phyloP scores from a whole-genome alignment of 2,888 invertebrate genomes.

The Elysia crispata region DNA sequence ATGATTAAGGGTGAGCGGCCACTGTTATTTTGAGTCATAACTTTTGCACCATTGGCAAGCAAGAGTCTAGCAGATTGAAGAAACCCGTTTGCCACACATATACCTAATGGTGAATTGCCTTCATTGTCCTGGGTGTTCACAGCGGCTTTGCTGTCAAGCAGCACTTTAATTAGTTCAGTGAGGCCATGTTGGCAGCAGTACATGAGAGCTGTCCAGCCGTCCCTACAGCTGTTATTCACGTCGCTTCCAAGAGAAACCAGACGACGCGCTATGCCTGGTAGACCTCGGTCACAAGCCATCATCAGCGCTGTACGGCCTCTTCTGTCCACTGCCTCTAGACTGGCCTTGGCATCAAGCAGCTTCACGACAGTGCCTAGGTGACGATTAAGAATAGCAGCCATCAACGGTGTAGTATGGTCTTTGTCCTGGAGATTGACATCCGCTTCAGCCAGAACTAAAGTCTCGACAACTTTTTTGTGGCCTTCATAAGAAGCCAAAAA shows the following conservation, averaged over 20 bases:
- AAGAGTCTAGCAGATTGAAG: constrained; percentile 57
- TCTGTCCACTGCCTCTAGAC: constrained; percentile 60
- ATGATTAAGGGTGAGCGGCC: constrained; percentile 47
- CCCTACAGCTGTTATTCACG: constrained; percentile 51
- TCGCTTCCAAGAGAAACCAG: constrained; percentile 51
- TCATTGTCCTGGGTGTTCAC: constrained; percentile 36
- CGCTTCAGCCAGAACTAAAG: constrained; percentile 38
- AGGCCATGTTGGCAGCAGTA: constrained; percentile 40
- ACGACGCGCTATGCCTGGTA: constrained; percentile 49
- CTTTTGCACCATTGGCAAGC: constrained; percentile 59
- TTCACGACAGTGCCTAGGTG: constrained; percentile 11
- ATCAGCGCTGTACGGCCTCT: constrained; percentile 62
- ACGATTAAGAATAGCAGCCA: constrained; percentile 38
- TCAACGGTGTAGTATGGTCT: constrained; percentile 36
- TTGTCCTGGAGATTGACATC: constrained; percentile 27
- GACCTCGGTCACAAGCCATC: constrained; percentile 58
- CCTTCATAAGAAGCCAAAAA: constrained; percentile 40
- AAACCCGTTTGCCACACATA: constrained; percentile 52
- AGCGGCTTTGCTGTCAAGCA: constrained; percentile 36
- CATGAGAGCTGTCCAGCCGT: constrained; percentile 59
- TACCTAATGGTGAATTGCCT: constrained; percentile 36
- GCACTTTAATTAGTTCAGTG: constrained; percentile 22
- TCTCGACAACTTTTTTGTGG: constrained; percentile 30
- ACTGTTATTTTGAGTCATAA: constrained; percentile 39
- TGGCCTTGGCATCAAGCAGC: constrained; percentile 59